Conservation (phyloP, 2,113 vertebrate species). For the Menura novaehollandiae region DNA sequence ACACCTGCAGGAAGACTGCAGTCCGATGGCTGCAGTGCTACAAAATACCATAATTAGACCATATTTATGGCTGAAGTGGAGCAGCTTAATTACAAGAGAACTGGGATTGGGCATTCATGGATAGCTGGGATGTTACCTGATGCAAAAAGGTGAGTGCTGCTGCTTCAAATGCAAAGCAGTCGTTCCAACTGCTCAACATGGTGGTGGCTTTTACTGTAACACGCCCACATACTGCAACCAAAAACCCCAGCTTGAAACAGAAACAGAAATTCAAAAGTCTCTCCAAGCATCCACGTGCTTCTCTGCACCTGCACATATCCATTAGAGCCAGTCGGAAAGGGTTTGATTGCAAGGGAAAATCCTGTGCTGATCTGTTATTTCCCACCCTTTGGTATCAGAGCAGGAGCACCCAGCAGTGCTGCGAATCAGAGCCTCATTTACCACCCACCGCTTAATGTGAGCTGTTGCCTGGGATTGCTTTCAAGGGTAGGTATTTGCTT, state of each 20-base stretch:
- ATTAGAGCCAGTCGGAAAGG: neutral
- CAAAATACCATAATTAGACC: neutral
- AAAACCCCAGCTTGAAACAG: neutral
- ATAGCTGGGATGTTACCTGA: neutral
- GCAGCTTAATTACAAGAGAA: neutral
- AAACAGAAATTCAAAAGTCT: neutral
- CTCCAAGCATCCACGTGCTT: neutral
- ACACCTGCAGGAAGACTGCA: constrained; percentile 45
- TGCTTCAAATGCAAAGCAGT: neutral
- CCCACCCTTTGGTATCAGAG: neutral
- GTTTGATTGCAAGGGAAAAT: neutral
- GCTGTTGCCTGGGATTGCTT: neutral
- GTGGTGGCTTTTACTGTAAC: neutral
- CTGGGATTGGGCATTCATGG: neutral
- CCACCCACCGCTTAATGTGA: neutral
- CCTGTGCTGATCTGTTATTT: neutral
- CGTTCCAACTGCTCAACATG: accelerated
- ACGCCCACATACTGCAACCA: neutral
- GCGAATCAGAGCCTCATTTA: constrained; percentile 2
- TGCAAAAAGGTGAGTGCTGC: neutral
- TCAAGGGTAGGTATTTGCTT: neutral
- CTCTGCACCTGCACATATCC: neutral
- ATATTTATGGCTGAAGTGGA: neutral
- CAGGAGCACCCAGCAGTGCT: neutral
- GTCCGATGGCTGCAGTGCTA: neutral